Evolutionary conservation across 2,797 vertebrate species (phyloP).

Genomic region (Danio albolineatus): DNA sequence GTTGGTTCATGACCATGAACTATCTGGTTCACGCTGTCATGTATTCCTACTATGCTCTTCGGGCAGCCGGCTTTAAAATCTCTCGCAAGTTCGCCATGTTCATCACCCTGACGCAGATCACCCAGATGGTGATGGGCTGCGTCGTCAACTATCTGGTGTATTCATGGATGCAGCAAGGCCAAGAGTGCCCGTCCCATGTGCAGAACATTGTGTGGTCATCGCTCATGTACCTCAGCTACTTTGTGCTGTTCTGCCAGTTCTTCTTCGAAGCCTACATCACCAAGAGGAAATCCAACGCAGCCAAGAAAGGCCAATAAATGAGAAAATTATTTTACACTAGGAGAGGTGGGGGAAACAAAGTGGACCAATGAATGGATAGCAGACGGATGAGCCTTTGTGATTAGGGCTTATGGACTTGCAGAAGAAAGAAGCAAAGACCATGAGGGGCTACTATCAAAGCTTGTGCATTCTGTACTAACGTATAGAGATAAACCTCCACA

Average conservation of each 20-base stretch:
- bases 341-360: slow-evolving; percentile 66
- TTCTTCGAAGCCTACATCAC: slow-evolving; percentile 94
- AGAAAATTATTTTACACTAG: slow-evolving; percentile 69
- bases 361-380: slow-evolving; percentile 62
- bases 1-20: slow-evolving; percentile 99
- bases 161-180: slow-evolving; percentile 97
- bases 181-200: slow-evolving; percentile 93
- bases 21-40: slow-evolving; percentile 97
- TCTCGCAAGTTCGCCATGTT: slow-evolving; percentile 99
- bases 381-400: slow-evolving; percentile 22
- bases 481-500: slow-evolving; percentile 67
- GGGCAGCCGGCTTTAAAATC: slow-evolving; percentile 92
- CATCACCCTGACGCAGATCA: slow-evolving; percentile 98
- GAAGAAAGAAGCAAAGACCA: slow-evolving; percentile 40
- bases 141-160: slow-evolving; percentile 98
- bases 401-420: slow-evolving; percentile 43
- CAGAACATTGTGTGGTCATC: slow-evolving; percentile 99
- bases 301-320: slow-evolving; percentile 79
- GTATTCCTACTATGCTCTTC: slow-evolving; percentile 97
- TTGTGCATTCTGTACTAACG: slow-evolving; percentile 74
- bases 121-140: slow-evolving; percentile 97
- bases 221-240: slow-evolving; percentile 99
- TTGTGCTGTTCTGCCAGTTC: slow-evolving; percentile 98
- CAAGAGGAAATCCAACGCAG: slow-evolving; percentile 82
- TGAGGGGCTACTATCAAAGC: slow-evolving; percentile 64